Conservation (phyloP, 1,140 invertebrate genomes). For the Marisa cornuarietis region DNA sequence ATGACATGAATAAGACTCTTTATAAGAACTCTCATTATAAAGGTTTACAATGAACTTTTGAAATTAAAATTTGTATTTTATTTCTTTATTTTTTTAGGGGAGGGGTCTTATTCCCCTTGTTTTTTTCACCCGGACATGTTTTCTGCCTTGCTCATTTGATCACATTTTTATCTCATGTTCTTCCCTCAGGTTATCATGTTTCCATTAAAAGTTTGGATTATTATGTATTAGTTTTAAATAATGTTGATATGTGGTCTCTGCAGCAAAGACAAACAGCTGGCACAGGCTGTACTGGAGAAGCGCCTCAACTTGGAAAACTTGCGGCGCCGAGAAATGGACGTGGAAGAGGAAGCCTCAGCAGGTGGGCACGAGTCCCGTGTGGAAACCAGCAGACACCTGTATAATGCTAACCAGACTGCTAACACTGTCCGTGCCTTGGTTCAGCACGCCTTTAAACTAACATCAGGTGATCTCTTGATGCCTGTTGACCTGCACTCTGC, state of each 20-base stretch:
- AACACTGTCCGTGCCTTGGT: constrained; percentile 51
- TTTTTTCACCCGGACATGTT: too few species aligned
- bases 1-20: too few species aligned
- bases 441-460: constrained; percentile 46
- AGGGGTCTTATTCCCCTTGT: too few species aligned
- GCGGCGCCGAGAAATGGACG: constrained; percentile 54
- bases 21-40: too few species aligned
- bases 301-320: constrained; percentile 61
- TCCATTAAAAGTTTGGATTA: too few species aligned
- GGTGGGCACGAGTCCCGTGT: constrained; percentile 36
- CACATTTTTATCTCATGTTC: constrained; percentile 10
- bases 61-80: too few species aligned
- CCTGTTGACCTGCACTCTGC: neutral
- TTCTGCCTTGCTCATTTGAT: neutral
- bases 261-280: constrained; percentile 31
- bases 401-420: constrained; percentile 38
- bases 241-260: neutral
- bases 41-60: too few species aligned
- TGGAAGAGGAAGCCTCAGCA: constrained; percentile 54
- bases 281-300: constrained; percentile 48
- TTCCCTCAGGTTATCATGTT: neutral
- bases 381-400: constrained; percentile 29
- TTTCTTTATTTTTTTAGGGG: too few species aligned
- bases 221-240: too few species aligned
- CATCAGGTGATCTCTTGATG: constrained; percentile 16